Evolutionary conservation across 2,113 vertebrate species (phyloP).

Genomic region (Corvus hawaiiensis): DNA sequence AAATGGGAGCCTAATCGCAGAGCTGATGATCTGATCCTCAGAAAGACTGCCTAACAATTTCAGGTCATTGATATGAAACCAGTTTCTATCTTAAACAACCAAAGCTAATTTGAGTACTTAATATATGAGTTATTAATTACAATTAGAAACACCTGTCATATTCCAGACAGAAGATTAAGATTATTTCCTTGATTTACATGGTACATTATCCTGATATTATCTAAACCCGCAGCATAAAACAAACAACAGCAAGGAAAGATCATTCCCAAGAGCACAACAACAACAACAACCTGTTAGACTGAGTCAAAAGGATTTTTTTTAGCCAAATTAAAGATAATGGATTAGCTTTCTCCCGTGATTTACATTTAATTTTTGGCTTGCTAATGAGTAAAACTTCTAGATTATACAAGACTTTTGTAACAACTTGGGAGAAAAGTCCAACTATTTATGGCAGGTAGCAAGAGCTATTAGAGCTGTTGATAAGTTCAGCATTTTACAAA

Average conservation of each 20-base stretch:
- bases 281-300: background rate
- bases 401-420: background rate
- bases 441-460: background rate
- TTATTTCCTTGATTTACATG: slow-evolving; percentile 29
- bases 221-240: background rate
- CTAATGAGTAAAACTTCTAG: background rate
- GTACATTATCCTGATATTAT: slow-evolving; percentile 14
- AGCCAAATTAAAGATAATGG: background rate
- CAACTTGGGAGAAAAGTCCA: background rate
- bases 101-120: slow-evolving; percentile 11
- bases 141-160: slow-evolving; percentile 55
- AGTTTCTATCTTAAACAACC: slow-evolving; percentile 7
- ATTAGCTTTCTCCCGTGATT: background rate
- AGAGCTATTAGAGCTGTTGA: background rate
- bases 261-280: background rate
- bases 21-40: background rate
- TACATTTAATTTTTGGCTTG: background rate
- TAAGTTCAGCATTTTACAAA: background rate
- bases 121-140: slow-evolving; percentile 49
- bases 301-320: background rate
- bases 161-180: slow-evolving; percentile 38
- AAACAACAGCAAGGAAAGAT: background rate
- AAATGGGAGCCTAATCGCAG: background rate
- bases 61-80: background rate
- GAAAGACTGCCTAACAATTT: background rate